Conservation (phyloP, 2,797 vertebrate genomes). For the Microtus agrestis region DNA sequence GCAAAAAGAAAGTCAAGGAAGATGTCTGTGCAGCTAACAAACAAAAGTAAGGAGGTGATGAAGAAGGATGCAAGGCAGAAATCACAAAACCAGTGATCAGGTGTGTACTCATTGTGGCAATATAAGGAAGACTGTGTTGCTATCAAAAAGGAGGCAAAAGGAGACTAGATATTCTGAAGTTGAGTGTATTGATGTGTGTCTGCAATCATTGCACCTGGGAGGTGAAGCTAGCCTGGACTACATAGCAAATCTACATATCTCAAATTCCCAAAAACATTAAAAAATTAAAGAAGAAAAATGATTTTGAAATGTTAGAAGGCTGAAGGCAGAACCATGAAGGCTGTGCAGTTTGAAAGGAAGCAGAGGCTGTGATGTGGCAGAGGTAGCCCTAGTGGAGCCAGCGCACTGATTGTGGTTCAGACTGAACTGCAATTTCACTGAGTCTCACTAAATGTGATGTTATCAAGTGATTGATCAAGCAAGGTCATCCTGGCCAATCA, state of each 20-base stretch:
- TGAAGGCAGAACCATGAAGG: background rate
- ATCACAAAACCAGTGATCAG: background rate
- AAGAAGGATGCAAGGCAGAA: constrained; percentile 20
- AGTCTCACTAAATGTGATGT: constrained; percentile 11
- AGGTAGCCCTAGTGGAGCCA: background rate
- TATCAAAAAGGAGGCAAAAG: background rate
- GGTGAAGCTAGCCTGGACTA: background rate
- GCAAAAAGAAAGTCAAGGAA: constrained; percentile 48
- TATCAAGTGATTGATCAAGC: constrained; percentile 16
- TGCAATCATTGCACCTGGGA: background rate
- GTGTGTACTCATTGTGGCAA: background rate
- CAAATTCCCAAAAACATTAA: background rate
- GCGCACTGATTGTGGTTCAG: constrained; percentile 6
- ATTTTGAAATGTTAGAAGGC: constrained; percentile 35
- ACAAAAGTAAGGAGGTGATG: constrained; percentile 21
- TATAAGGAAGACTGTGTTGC: background rate
- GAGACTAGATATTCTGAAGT: background rate
- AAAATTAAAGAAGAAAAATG: background rate
- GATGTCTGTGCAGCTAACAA: background rate
- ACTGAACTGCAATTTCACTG: background rate
- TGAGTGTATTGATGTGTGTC: background rate
- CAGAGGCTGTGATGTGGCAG: background rate
- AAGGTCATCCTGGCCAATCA: background rate
- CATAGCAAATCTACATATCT: background rate
- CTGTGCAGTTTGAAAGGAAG: background rate